Base-by-base conservation (phyloP, 2,888 invertebrate genomes). In the Ochropleura plecta region DNA sequence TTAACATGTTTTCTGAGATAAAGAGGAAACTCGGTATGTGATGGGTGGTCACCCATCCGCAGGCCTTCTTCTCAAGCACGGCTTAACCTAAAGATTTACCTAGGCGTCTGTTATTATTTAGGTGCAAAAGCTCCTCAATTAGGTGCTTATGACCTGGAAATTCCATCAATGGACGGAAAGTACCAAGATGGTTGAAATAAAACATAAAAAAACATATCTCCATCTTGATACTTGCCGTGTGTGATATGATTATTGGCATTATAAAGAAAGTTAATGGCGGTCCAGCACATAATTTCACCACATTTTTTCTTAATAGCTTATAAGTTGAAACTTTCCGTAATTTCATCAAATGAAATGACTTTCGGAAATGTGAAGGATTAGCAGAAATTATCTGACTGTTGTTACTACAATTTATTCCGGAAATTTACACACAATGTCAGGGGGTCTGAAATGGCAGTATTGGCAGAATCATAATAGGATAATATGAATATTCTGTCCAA, bases 191-290 rank as follows among this genome's bases (percentile, higher is more conserved):
- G 4, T 40, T 16, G 16, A 59, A 59, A 16, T 59, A 16, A 30
- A 30, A 30, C 14, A 57, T 14, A 30, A 57, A 16, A 57, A 30
- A 57, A 57, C 8, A 8, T 30, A 30, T 30, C 30, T 30, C 8
- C 30, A 42, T 65, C 14, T 59, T 12, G 8, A n/a, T 44, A 51
- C 53, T 72, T 73, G 74, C 46, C 67, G 73, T 75, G 70, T 80
- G 78, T 59, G 62, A 66, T 74, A 78, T 82, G 73, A 86, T 86
- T 85, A 86, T 79, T 81, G 75, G 9, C 64, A 79, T 84, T 86
- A 76, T 42, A 48, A 63, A 60, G 82, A 84, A 86, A 81, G 53
- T 70, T 82, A 79, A 86, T 74, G 14, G 44, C 16, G 18, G 42
- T 2, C 40, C 53, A 46, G 60, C 63, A 67, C 14, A 66, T 73